Evolutionary conservation across 1,140 invertebrate genomes (phyloP), one percentile per base, ranked within the genome.

Genomic region (Panagrolaimus sp.): DNA sequence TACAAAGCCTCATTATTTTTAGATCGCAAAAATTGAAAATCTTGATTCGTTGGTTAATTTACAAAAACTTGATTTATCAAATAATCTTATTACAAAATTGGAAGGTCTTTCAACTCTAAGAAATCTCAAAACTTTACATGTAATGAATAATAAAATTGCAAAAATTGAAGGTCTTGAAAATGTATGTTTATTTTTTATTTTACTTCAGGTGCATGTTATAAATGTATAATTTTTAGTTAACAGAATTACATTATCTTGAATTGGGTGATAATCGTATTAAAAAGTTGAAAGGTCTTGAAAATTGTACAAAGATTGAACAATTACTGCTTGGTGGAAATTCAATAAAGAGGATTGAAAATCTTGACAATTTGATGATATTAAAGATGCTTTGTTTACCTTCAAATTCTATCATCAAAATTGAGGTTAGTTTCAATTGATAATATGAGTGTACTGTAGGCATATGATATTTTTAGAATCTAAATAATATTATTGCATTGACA

Each of bases 321-420:
- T 84, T 96, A 1, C 94, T 89, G 84, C 84, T 98, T 61, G 94
- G 95, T 0, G 98, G 96, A 84, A 98, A 98, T 84, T 97, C 97
- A 87, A 93, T 98, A 65, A 86, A 86, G 0, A 90, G 91, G 85
- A 89, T 98, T 51, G 86, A 93, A 82, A 92, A 94, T 82, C 82
- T 98, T 13, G 89, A 89, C 48, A 85, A 85, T n/a, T 84, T 98
- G 23, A 85, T 85, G 5, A 89, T 90, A 68, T 85, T 98, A 31
- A 88, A 88, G 71, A 88, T 92, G 68, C 84, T 98, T 4, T 95
- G 93, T 82, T 79, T 97, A 25, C 93, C 95, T 85, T 86, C 86
- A 14, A 79, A 81, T 72, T 66, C 68, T 14, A 76, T 80, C 42
- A 69, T 63, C 16, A 53, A 63, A n/a, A 78, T 72, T 68, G 72